phyloP scores from a whole-genome alignment of 1,140 invertebrate genomes.

The Bactericera cockerelli region DNA sequence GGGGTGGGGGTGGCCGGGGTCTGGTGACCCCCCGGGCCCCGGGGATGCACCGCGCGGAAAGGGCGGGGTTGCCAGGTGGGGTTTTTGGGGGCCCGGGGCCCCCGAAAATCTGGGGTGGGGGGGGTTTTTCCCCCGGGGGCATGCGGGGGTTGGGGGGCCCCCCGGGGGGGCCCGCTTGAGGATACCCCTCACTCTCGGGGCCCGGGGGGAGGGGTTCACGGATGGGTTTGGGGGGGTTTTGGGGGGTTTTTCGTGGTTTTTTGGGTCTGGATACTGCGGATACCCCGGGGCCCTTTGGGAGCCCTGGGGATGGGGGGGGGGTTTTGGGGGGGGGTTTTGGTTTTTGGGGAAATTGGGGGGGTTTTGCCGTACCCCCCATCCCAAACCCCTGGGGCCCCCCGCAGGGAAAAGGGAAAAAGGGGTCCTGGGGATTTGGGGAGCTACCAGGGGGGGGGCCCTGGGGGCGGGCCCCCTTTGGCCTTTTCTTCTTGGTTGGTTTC shows the following conservation, averaged over 20 bases:
- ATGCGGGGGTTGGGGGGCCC: constrained; percentile 18
- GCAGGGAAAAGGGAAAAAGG: constrained; percentile 59
- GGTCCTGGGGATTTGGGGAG: constrained; percentile 83
- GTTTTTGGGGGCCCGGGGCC: constrained; percentile 15
- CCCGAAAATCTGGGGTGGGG: too few species aligned
- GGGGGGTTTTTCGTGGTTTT: constrained; percentile 26
- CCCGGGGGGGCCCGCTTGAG: too few species aligned
- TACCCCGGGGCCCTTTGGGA: constrained; percentile 39
- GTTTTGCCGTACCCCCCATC: constrained; percentile 55
- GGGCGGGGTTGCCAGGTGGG: constrained; percentile 12
- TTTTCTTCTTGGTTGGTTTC: constrained; percentile 74
- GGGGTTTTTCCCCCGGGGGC: too few species aligned
- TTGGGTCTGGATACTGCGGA: constrained; percentile 37
- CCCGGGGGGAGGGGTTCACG: constrained; percentile 44
- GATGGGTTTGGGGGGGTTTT: constrained; percentile 38
- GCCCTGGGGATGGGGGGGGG: constrained; percentile 35
- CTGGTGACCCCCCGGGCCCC: too few species aligned
- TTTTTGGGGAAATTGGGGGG: constrained; percentile 42
- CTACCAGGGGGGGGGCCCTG: constrained; percentile 74
- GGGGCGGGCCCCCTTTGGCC: constrained; percentile 50
- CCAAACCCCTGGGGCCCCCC: constrained; percentile 59
- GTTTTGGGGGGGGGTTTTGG: constrained; percentile 46
- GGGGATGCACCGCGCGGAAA: too few species aligned
- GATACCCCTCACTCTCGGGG: constrained; percentile 19
- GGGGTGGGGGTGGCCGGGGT: constrained; percentile 7